phyloP scores from a whole-genome alignment of 1,140 invertebrate species.

The Cataglyphis hispanica region DNA sequence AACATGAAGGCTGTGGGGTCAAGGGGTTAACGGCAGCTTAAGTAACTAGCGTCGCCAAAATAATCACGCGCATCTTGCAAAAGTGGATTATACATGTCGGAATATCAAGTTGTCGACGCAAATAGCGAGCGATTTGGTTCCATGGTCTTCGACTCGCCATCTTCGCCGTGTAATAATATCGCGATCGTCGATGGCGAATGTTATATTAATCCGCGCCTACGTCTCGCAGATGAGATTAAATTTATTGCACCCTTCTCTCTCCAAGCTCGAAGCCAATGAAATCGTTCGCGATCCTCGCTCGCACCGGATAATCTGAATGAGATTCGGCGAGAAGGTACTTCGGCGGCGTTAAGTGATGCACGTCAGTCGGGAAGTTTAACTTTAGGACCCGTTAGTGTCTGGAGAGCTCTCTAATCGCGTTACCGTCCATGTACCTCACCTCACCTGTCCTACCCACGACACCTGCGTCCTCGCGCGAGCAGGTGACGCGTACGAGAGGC shows the following conservation, averaged over 20 bases:
- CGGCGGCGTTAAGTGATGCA: conserved; percentile 51
- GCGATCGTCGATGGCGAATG: conserved; percentile 45
- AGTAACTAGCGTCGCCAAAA: conserved; percentile 44
- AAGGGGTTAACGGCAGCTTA: conserved; percentile 57
- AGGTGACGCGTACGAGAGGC: not conserved
- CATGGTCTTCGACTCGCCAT: conserved; percentile 35
- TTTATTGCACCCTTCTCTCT: conserved; percentile 33
- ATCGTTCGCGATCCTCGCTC: conserved; percentile 19
- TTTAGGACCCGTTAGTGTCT: conserved; percentile 56
- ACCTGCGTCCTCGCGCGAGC: conserved; percentile 34
- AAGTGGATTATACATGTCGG: conserved; percentile 49
- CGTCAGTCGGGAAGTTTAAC: conserved; percentile 57
- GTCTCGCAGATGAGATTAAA: conserved; percentile 55
- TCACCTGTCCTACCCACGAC: conserved; percentile 40
- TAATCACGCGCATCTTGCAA: conserved; percentile 30
- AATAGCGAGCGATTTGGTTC: conserved; percentile 50
- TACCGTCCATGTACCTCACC: conserved; percentile 59
- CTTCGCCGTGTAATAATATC: conserved; percentile 56
- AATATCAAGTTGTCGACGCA: conserved; percentile 52
- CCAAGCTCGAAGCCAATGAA: conserved; percentile 9
- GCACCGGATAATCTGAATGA: conserved; percentile 55
- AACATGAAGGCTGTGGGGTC: conserved; percentile 26
- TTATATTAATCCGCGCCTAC: conserved; percentile 61
- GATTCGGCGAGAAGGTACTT: conserved; percentile 46
- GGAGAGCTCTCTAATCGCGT: conserved; percentile 48